Evolutionary conservation across 2,113 vertebrate genomes (phyloP).

Genomic region (Maccullochella peelii): DNA sequence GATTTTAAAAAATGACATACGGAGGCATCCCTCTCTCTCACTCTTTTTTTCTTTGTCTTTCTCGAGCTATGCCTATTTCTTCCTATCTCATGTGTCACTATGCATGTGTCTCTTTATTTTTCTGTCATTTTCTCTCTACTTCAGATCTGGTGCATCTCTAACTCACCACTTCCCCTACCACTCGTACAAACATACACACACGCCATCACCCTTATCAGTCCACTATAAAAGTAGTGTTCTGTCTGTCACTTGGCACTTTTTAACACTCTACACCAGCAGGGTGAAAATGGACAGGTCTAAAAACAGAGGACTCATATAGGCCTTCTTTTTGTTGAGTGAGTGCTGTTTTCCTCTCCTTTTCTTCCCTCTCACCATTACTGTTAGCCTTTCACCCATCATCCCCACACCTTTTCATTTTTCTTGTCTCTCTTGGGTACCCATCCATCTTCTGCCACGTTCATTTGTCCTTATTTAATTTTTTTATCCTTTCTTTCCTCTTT

Average conservation of each 20-base stretch:
- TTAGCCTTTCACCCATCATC: not conserved
- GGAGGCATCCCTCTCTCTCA: conserved; percentile 41
- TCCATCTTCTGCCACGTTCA: not conserved
- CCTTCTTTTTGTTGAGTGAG: not conserved
- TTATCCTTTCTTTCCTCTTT: not conserved
- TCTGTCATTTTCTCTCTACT: not conserved
- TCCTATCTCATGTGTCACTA: conserved; percentile 28
- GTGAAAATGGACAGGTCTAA: conserved; percentile 36
- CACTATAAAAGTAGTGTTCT: not conserved
- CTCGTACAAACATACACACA: not conserved
- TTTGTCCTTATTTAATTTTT: not conserved
- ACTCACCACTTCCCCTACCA: not conserved
- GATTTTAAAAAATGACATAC: conserved; percentile 70
- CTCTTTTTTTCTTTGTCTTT: conserved; percentile 12
- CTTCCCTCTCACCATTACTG: not conserved
- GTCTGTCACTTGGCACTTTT: not conserved
- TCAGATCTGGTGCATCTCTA: conserved; percentile 21
- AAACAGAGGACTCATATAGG: not conserved
- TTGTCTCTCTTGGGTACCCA: not conserved
- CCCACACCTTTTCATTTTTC: conserved; percentile 2
- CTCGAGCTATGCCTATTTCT: conserved; percentile 36
- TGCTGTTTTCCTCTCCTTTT: not conserved
- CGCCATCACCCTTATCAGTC: not conserved
- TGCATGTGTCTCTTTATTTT: conserved; percentile 34
- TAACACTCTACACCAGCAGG: conserved; percentile 9